Evolutionary conservation across 2,113 vertebrate species (phyloP), one percentile per base, ranked within the genome.

Genomic region (Pelusios castaneus): DNA sequence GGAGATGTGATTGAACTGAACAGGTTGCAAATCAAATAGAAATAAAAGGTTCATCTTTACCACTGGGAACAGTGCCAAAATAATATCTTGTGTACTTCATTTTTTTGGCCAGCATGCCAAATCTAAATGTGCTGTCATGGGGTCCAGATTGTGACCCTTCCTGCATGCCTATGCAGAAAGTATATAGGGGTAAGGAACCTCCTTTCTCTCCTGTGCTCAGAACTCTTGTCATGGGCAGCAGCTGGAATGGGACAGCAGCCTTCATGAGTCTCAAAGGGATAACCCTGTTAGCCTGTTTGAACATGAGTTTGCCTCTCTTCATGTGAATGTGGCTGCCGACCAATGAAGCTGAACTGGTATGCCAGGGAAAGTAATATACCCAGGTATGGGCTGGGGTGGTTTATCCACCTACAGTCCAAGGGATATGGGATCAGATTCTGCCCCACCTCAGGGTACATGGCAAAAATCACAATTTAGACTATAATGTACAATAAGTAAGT

Each of bases 381-480:
- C 78, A 67, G 3, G 3, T 43, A 73, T 86, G 85, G 60, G n/a
- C 54, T 95, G 73, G 2, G 7, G 43, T 77, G 5, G n/a, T 11
- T 27, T 79, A 16, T 2, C 5, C 56, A 51, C 10, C 41, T 45
- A 67, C 63, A 8, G 5, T 80, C 6, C 51, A 52, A 88, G 80
- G 84, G 2, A 14, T 19, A n/a, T 5, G 25, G 25, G 47, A 10
- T 5, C 12, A 81, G 0, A 0, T 1, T 56, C 16, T 94, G 17
- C 5, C 5, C 5, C 91, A 51, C 51, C 9, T 86, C 67, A 27
- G 5, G 3, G 10, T 52, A 5, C n/a, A 8, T 16, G 60, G 17
- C 38, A 51, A 51, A 47, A 14, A 51, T 51, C 10, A 45, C 12
- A 75, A 43, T 75, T 75, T 75, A 75, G 12, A 13, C 41, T 82